Conservation (phyloP, 2,888 invertebrate genomes). For the Tipula vernalis region DNA sequence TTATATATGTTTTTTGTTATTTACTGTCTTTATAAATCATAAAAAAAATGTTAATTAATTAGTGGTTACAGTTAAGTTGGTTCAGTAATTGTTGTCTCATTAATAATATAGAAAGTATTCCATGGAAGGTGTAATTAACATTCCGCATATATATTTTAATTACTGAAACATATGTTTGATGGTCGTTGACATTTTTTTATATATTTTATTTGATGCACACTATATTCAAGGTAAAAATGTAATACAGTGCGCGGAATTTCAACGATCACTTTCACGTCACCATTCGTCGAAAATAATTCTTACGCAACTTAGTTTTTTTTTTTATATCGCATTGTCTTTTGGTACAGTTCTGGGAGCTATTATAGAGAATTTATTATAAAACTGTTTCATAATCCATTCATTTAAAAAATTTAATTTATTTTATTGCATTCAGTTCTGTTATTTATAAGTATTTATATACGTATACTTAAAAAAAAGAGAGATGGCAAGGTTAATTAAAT, state of each 20-base stretch:
- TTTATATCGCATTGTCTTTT: neutral
- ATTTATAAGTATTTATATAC: neutral
- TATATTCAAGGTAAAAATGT: neutral
- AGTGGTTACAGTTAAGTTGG: neutral
- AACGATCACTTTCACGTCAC: neutral
- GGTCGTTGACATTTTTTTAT: neutral
- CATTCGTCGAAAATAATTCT: neutral
- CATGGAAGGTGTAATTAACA: neutral
- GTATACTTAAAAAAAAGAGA: too few relatives aligned
- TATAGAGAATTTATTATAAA: neutral
- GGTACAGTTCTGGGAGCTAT: neutral
- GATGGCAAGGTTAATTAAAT: neutral
- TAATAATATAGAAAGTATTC: neutral
- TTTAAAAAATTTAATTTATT: neutral
- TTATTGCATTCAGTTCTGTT: neutral
- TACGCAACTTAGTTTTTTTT: neutral
- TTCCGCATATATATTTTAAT: neutral
- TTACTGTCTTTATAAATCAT: neutral
- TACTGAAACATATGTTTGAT: neutral
- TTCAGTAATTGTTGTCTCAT: neutral
- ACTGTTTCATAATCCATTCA: neutral
- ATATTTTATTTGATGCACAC: neutral
- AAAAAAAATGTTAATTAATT: neutral
- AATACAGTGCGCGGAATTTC: neutral
- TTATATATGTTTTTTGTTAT: too few relatives aligned